A percentile compares a stretch with the other conserved stretches of the same genome.
These are phyloP conservation scores for Dorcus parallelipipedus DNA, from an alignment of 2,888 invertebrate species.

Conservation along the genomic window DNA sequence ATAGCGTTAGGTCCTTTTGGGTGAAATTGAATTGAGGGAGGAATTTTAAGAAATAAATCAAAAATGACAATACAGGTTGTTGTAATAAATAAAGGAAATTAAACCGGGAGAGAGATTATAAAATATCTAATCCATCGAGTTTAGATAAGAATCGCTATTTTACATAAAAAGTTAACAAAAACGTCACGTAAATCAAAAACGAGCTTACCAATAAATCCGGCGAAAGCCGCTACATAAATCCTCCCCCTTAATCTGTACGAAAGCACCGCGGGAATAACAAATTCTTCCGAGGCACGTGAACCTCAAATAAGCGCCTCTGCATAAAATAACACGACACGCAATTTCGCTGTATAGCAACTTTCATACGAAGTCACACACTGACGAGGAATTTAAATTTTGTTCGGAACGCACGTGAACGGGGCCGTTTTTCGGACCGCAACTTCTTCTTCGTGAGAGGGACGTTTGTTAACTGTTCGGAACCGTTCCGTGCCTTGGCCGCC, in stretches of 20 bases:
- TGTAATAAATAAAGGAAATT: too few relatives aligned
- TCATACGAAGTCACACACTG: too few relatives aligned
- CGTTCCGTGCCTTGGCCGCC: constrained; percentile 21
- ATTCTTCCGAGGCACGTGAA: constrained; percentile 16
- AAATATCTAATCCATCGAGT: too few relatives aligned
- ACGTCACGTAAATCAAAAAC: constrained; percentile 13
- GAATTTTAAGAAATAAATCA: too few relatives aligned
- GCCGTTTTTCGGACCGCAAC: constrained; percentile 7
- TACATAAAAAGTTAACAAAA: constrained; percentile 3
- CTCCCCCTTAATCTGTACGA: constrained; percentile 15
- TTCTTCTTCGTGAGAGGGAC: constrained; percentile 21
- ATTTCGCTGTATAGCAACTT: neutral
- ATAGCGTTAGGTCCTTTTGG: too few relatives aligned
- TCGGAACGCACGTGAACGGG: constrained; percentile 11
- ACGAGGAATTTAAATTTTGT: constrained; percentile 1
- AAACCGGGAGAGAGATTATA: too few relatives aligned
- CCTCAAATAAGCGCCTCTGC: constrained; percentile 2
- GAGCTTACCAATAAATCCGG: constrained; percentile 15
- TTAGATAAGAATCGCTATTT: too few relatives aligned
- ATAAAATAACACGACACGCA: constrained; percentile 6
- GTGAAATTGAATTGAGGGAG: too few relatives aligned
- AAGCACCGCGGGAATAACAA: constrained; percentile 19
- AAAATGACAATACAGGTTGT: too few relatives aligned
- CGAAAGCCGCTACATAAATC: constrained; percentile 7
- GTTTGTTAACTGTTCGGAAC: constrained; percentile 29